Evolutionary conservation across 1,140 invertebrate species (phyloP).

Genomic region (Papilio xuthus): DNA sequence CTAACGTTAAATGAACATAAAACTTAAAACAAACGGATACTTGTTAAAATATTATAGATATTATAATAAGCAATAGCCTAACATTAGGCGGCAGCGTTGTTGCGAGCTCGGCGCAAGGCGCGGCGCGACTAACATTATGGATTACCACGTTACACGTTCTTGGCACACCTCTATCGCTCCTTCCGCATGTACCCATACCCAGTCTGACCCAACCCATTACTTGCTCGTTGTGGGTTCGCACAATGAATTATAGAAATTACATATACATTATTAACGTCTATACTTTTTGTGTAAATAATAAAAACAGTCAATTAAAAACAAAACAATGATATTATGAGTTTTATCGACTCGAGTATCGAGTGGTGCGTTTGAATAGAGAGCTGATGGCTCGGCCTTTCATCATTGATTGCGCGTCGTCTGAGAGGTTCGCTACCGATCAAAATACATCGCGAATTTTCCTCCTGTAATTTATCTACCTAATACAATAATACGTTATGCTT

Average conservation of each 20-base stretch:
- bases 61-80: neutral
- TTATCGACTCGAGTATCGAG: neutral
- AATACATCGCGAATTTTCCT: neutral
- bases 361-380: neutral
- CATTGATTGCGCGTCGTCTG: neutral
- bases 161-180: conserved; percentile 3
- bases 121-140: neutral
- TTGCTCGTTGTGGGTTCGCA: neutral
- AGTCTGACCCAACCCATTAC: neutral
- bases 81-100: neutral
- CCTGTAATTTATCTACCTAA: neutral
- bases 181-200: neutral
- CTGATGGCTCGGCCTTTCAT: neutral
- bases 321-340: neutral
- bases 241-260: neutral
- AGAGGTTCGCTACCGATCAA: neutral
- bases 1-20: no score
- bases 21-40: no score
- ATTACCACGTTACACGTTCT: neutral
- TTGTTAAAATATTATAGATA: neutral
- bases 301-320: neutral
- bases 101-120: neutral
- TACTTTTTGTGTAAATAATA: neutral
- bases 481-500: neutral
- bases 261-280: neutral